phyloP scores from a whole-genome alignment of 2,113 vertebrate species.

The Miniopterus natalensis region DNA sequence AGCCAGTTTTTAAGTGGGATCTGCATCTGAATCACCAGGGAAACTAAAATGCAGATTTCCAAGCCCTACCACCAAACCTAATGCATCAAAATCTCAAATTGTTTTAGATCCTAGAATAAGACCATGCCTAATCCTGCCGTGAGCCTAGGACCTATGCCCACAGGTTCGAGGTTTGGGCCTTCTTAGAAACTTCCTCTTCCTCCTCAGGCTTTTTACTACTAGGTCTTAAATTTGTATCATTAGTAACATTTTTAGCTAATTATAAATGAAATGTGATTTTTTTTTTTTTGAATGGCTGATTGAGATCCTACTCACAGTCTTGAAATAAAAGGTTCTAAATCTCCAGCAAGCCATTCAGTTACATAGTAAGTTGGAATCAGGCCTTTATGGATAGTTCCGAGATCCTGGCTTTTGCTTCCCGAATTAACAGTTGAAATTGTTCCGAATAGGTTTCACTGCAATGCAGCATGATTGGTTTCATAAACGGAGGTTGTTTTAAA shows the following conservation, averaged over 20 bases:
- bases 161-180: not conserved
- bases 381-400: not conserved
- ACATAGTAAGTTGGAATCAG: constrained; percentile 19
- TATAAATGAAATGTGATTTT: not conserved
- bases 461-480: constrained; percentile 15
- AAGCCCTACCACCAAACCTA: not conserved
- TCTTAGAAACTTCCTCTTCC: not conserved
- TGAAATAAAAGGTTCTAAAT: constrained; percentile 7
- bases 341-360: not conserved
- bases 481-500: constrained; percentile 36
- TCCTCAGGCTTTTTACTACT: not conserved
- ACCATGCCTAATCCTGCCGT: not conserved
- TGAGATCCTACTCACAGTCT: not conserved
- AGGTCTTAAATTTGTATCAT: not conserved
- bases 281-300: not conserved
- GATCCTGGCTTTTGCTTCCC: not conserved
- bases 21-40: not conserved
- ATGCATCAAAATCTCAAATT: not conserved
- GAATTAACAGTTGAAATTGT: constrained; percentile 34
- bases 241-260: not conserved
- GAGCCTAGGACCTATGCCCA: not conserved
- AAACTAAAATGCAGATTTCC: not conserved
- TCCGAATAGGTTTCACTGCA: not conserved
- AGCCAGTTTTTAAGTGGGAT: not conserved
- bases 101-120: not conserved